Conservation (phyloP, 37 sponge, comb jelly and placozoan species). For the Axinella damicornis region DNA sequence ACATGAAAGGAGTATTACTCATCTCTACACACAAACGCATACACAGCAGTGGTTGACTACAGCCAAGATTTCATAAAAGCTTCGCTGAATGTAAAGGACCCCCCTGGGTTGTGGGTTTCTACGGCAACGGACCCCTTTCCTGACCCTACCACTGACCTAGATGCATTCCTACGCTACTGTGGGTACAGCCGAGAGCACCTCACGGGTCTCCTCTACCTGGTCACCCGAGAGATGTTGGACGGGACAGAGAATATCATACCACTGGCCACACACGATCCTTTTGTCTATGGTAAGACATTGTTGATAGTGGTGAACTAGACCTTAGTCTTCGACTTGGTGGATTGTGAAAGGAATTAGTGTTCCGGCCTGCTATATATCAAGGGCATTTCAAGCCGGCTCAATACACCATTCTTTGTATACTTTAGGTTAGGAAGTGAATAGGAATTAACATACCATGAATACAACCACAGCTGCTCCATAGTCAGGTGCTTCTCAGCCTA, state of each 20-base stretch:
- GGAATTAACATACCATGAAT: no score
- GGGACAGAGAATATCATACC: constrained; percentile 24
- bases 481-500: no score
- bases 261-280: constrained; percentile 24
- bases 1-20: no score
- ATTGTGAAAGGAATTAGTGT: no score
- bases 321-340: no score
- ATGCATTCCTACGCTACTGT: constrained; percentile 63
- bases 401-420: no score
- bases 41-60: no score
- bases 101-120: constrained; percentile 41
- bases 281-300: constrained; percentile 56
- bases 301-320: neutral
- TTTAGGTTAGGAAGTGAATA: no score
- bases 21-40: no score
- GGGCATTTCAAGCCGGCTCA: no score
- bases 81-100: neutral
- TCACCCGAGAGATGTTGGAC: constrained; percentile 54
- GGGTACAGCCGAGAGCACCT: neutral
- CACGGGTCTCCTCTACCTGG: constrained; percentile 37
- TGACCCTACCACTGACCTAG: constrained; percentile 44
- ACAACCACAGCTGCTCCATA: no score
- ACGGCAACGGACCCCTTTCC: constrained; percentile 39
- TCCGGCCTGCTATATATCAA: no score
- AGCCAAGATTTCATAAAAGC: neutral